phyloP scores from a whole-genome alignment of 2,113 vertebrate genomes.

The Brachirus orientalis region DNA sequence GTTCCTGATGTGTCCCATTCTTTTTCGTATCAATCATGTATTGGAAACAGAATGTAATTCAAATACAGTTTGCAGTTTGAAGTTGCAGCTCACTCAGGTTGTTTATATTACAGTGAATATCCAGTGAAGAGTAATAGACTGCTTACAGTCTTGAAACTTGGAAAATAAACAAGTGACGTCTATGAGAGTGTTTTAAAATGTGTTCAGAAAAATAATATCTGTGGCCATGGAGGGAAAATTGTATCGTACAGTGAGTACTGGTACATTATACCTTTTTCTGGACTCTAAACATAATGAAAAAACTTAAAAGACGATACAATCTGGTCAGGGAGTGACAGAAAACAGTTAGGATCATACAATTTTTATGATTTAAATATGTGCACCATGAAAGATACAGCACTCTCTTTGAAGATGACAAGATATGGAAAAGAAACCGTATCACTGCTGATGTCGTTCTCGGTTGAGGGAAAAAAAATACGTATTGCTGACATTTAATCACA shows the following conservation, averaged over 20 bases:
- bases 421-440: background rate
- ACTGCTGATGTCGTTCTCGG: background rate
- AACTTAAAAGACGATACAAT: background rate
- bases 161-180: slow-evolving; percentile 11
- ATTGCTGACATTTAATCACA: slow-evolving; percentile 6
- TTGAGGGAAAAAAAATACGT: background rate
- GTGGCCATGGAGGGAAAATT: background rate
- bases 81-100: background rate
- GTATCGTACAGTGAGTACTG: too few relatives aligned
- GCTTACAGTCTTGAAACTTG: slow-evolving; percentile 11
- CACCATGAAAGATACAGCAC: background rate
- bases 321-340: background rate
- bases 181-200: background rate
- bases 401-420: slow-evolving; percentile 7
- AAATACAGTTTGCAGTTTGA: slow-evolving; percentile 35
- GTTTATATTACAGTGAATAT: slow-evolving; percentile 1
- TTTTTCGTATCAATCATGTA: slow-evolving; percentile 71
- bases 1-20: slow-evolving; percentile 74
- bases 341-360: slow-evolving; percentile 9
- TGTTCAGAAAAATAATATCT: background rate
- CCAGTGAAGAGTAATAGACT: background rate
- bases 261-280: too few relatives aligned
- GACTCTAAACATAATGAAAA: background rate
- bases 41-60: slow-evolving; percentile 44
- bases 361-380: background rate